A percentile compares a stretch with the other conserved stretches of the same genome.
Conservation (phyloP, 2,888 invertebrate species). For the Xanthostigma xanthostigma region DNA sequence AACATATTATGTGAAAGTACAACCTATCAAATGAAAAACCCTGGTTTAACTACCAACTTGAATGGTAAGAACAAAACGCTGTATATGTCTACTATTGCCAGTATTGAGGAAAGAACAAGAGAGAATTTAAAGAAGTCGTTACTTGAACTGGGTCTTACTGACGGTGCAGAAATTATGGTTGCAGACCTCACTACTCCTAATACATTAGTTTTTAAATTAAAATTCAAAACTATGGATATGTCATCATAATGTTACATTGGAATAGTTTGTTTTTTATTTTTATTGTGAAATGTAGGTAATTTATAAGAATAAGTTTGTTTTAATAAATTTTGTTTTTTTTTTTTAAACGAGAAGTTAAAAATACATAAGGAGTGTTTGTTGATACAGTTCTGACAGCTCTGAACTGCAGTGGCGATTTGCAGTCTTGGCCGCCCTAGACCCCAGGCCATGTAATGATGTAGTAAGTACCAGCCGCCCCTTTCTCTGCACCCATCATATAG, state of each 20-base stretch:
- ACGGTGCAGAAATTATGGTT: conserved; percentile 78
- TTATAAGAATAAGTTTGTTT: neutral
- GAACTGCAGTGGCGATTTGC: no score
- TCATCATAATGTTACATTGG: conserved; percentile 13
- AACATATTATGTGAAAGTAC: conserved; percentile 61
- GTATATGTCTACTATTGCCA: conserved; percentile 83
- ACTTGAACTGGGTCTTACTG: conserved; percentile 65
- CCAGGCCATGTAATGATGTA: no score
- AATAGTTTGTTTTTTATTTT: conserved; percentile 17
- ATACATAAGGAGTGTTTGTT: no score
- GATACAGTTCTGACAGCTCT: no score
- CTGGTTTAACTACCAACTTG: conserved; percentile 68
- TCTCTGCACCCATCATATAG: no score
- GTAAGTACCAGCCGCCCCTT: no score
- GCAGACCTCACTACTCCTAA: conserved; percentile 85
- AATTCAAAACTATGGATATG: conserved; percentile 31
- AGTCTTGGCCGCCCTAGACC: no score
- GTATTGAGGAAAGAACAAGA: conserved; percentile 79
- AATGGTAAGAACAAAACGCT: conserved; percentile 80
- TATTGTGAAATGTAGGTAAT: conserved; percentile 36
- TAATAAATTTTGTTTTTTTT: neutral
- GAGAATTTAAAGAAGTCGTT: conserved; percentile 79
- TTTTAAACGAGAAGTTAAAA: no score
- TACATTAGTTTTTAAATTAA: conserved; percentile 60
- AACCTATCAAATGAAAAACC: conserved; percentile 81